Conservation (phyloP, 2,797 vertebrate genomes). For the Neosilurus mollespiculum region DNA sequence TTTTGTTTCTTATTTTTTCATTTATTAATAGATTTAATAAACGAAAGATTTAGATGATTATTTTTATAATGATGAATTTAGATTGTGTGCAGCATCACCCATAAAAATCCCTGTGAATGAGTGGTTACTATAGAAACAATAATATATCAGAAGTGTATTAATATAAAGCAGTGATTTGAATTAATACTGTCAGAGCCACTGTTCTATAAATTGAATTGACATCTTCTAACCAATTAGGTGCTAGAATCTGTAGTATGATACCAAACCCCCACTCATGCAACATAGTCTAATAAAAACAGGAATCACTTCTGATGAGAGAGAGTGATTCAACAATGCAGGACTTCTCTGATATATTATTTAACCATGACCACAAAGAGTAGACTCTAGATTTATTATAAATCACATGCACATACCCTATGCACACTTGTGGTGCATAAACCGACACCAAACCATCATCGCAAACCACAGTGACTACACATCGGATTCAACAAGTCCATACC, state of each 20-base stretch:
- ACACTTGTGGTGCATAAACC: not conserved
- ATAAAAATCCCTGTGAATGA: not conserved
- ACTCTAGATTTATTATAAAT: not conserved
- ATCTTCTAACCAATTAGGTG: not conserved
- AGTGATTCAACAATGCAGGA: not conserved
- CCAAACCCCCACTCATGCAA: not conserved
- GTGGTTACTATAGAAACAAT: not conserved
- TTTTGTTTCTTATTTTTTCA: not conserved
- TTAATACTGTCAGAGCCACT: not conserved
- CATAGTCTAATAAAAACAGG: not conserved
- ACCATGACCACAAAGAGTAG: not conserved
- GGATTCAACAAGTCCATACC: not conserved
- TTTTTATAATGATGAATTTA: too few species aligned
- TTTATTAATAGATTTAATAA: not conserved
- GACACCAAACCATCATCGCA: not conserved
- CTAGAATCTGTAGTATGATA: not conserved
- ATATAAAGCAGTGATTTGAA: not conserved
- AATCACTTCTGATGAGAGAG: not conserved
- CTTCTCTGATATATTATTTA: conserved; percentile 1
- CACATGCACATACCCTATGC: not conserved
- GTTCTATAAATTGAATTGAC: not conserved
- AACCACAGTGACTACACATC: not conserved
- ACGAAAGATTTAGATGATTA: too few species aligned
- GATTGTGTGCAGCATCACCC: not conserved
- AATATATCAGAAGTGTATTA: not conserved